A percentile compares a stretch with the other conserved stretches of the same genome.
phyloP scores from a whole-genome alignment of 2,888 invertebrate species.

The Pyrgus malvae region DNA sequence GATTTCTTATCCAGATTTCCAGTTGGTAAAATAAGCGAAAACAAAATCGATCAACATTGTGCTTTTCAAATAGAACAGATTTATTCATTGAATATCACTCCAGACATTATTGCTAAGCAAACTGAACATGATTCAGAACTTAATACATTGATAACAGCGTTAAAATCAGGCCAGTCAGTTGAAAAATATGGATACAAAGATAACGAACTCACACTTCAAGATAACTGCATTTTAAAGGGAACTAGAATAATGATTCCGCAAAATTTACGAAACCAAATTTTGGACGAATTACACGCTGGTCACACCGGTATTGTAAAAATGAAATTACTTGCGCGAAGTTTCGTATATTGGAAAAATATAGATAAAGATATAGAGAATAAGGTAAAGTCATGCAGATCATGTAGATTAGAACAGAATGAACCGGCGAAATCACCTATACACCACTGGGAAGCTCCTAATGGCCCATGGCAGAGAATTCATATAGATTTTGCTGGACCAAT shows the following conservation, averaged over 20 bases:
- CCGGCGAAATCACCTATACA: not conserved
- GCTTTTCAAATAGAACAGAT: not conserved
- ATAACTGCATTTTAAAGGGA: not conserved
- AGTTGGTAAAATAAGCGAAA: no score
- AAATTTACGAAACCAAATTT: not conserved
- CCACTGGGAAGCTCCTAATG: not conserved
- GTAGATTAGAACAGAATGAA: constrained; percentile 1
- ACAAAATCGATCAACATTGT: no score
- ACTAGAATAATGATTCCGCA: not conserved
- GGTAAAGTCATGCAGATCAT: not conserved
- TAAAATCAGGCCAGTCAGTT: not conserved
- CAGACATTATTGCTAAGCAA: not conserved
- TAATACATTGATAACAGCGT: not conserved
- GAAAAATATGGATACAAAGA: not conserved
- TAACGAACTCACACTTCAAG: not conserved
- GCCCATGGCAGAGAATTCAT: not conserved
- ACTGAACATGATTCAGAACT: not conserved
- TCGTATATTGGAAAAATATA: constrained; percentile 6
- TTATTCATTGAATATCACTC: not conserved
- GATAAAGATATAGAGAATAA: constrained; percentile 6
- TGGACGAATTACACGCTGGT: not conserved
- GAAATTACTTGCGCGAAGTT: constrained; percentile 5
- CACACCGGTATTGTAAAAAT: constrained; percentile 4
- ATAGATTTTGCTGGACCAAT: not conserved
- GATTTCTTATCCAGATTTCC: no score